A percentile compares a stretch with the other conserved stretches of the same genome.
These are phyloP conservation scores for Phrynosoma platyrhinos DNA, from an alignment of 2,113 vertebrate genomes.

Conservation along the genomic window DNA sequence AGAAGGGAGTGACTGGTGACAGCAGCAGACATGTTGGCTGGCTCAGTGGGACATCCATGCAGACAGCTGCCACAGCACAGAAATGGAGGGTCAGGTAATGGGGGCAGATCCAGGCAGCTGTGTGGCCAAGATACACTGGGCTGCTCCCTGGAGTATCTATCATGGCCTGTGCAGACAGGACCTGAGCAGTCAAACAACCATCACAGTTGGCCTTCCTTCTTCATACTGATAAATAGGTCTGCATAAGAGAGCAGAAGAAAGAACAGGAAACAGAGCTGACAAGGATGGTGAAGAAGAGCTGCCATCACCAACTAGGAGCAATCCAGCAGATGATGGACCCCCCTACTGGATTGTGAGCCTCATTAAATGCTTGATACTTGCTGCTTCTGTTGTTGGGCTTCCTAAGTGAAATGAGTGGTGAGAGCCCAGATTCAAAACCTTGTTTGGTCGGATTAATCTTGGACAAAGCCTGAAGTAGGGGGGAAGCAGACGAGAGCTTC, in stretches of 20 bases:
- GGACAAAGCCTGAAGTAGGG: background rate
- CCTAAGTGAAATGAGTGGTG: background rate
- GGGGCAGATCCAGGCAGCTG: too few species aligned
- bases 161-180: too few species aligned
- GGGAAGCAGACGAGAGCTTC: too few species aligned
- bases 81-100: too few species aligned
- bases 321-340: background rate
- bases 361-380: background rate
- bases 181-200: too few species aligned
- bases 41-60: too few species aligned
- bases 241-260: background rate
- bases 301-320: background rate
- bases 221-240: background rate
- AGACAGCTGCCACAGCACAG: too few species aligned
- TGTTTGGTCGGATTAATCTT: background rate
- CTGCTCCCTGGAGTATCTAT: too few species aligned
- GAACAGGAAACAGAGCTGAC: background rate
- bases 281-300: background rate
- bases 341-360: background rate
- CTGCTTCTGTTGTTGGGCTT: background rate
- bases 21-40: too few species aligned
- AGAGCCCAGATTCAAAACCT: background rate
- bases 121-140: too few species aligned
- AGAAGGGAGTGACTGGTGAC: too few species aligned
- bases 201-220: background rate